These are phyloP conservation scores for Harpagoxenus sublaevis DNA, from an alignment of 2,888 invertebrate species.

Conservation along the genomic window DNA sequence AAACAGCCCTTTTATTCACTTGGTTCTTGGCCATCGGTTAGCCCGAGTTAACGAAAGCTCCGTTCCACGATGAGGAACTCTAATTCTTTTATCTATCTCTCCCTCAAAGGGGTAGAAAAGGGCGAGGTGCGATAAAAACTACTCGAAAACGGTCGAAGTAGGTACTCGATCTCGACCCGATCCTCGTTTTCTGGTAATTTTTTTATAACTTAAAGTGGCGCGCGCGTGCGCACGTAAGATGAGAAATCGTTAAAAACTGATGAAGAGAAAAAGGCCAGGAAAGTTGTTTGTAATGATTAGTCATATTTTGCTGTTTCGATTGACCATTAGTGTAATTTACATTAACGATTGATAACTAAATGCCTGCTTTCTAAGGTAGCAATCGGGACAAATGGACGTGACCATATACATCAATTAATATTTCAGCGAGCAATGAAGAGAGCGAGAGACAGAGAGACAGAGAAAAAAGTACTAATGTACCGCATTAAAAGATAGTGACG, in stretches of 20 bases:
- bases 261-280: background rate
- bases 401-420: slow-evolving; percentile 2
- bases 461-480: slow-evolving; percentile 16
- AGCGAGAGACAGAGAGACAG: background rate
- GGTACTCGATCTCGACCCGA: background rate
- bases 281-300: background rate
- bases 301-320: slow-evolving; percentile 13
- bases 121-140: slow-evolving; percentile 19
- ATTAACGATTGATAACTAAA: slow-evolving; percentile 12
- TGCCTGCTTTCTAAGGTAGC: slow-evolving; percentile 15
- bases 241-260: slow-evolving; percentile 28
- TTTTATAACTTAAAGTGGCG: slow-evolving; percentile 14
- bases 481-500: slow-evolving; percentile 23
- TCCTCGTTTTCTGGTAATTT: slow-evolving; percentile 26
- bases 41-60: slow-evolving; percentile 32
- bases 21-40: slow-evolving; percentile 17
- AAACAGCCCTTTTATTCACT: slow-evolving; percentile 28
- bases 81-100: slow-evolving; percentile 29
- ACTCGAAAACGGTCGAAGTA: slow-evolving; percentile 16
- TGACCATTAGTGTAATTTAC: slow-evolving; percentile 20
- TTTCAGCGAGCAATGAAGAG: background rate
- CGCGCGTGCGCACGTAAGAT: background rate
- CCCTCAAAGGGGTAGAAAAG: background rate
- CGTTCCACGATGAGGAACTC: background rate
- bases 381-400: background rate